phyloP scores from a whole-genome alignment of 2,888 invertebrate genomes.

The Thymelicus acteon region DNA sequence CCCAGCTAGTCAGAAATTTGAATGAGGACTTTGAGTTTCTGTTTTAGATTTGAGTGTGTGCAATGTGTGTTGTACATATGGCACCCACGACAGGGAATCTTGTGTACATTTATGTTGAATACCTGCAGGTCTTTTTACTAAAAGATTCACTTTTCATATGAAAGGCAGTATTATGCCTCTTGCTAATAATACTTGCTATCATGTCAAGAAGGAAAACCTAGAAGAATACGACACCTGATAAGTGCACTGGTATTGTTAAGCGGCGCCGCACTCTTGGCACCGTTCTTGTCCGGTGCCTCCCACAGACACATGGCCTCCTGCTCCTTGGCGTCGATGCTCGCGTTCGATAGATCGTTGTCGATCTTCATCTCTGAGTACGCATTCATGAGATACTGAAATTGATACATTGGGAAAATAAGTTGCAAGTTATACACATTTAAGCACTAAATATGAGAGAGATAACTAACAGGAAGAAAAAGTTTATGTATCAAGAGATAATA shows the following conservation, averaged over 20 bases:
- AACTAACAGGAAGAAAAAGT: no score
- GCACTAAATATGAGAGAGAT: no score
- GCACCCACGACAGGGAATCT: no score
- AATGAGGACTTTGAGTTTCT: no score
- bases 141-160: no score
- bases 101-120: no score
- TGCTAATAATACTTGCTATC: not conserved
- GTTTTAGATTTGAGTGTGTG: no score
- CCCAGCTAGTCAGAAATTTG: no score
- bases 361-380: slow-evolving; percentile 83
- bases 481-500: not conserved
- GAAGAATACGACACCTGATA: slow-evolving; percentile 62
- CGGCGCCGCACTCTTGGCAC: slow-evolving; percentile 54
- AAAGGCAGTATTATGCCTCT: no score
- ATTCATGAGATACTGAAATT: slow-evolving; percentile 83
- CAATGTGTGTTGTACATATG: no score
- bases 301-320: slow-evolving; percentile 78
- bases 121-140: no score
- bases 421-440: no score
- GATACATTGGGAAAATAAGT: not conserved
- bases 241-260: slow-evolving; percentile 72
- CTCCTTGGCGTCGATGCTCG: slow-evolving; percentile 72
- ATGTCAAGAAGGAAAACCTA: not conserved
- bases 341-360: slow-evolving; percentile 72
- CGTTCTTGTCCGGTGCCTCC: slow-evolving; percentile 76